Percentiles rank a stretch among this genome's conserved stretches.
These are phyloP conservation scores for Caenorhabditis brenneri DNA, from an alignment of 1,140 invertebrate species.

Conservation along the genomic window DNA sequence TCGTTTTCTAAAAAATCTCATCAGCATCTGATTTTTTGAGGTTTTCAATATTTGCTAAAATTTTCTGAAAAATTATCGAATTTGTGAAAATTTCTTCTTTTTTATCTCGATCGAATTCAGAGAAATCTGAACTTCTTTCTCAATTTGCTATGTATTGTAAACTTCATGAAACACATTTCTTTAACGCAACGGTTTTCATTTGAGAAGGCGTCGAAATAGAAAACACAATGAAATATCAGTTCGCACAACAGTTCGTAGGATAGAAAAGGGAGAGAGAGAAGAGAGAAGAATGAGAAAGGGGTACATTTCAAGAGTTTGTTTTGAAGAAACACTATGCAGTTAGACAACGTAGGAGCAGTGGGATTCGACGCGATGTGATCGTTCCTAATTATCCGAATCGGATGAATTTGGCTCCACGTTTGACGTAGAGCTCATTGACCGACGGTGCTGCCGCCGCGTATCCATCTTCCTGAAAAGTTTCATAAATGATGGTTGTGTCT, in stretches of 20 bases:
- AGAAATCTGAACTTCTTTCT: too few relatives aligned
- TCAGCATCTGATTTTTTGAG: too few relatives aligned
- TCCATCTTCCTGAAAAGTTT: slow-evolving; percentile 16
- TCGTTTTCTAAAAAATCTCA: too few relatives aligned
- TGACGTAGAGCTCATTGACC: slow-evolving; percentile 32
- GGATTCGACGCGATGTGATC: slow-evolving; percentile 1
- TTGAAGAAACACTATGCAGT: neutral
- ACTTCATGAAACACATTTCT: neutral
- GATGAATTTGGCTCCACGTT: slow-evolving; percentile 49
- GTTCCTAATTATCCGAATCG: slow-evolving; percentile 38
- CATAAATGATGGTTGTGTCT: neutral
- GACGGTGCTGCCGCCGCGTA: neutral
- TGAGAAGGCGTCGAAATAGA: slow-evolving; percentile 1
- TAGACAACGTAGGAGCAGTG: slow-evolving; percentile 35
- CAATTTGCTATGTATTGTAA: neutral
- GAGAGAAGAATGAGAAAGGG: neutral
- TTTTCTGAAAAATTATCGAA: too few relatives aligned
- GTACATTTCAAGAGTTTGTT: slow-evolving; percentile 4
- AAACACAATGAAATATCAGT: slow-evolving; percentile 18
- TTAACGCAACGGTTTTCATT: slow-evolving; percentile 31
- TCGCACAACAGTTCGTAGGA: neutral
- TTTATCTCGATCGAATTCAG: too few relatives aligned
- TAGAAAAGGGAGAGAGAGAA: neutral
- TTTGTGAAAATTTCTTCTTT: too few relatives aligned
- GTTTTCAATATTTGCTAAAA: too few relatives aligned